Evolutionary conservation across 2,113 vertebrate species (phyloP), one percentile per base, ranked within the genome.

Genomic region (Cyanistes caeruleus): DNA sequence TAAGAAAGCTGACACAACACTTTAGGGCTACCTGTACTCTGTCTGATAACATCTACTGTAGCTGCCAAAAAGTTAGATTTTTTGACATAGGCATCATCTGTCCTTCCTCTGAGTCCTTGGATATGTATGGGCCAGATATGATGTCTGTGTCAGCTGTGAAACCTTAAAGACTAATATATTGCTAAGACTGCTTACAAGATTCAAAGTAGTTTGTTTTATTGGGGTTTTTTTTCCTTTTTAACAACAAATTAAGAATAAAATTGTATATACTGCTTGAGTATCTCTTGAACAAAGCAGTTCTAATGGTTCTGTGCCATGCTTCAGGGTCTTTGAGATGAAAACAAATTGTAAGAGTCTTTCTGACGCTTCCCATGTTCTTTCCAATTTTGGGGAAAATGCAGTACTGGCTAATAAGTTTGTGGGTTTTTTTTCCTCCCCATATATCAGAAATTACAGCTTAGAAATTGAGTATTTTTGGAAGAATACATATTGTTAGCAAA

Each of bases 381-480:
- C 18, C 64, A 15, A 60, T 60, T 15, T 63, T 73, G 30, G 5
- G 88, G 41, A 52, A 92, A 92, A 89, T 52, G 31, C 27, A 30
- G 11, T 84, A 46, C 28, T 51, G 39, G 11, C n/a, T 80, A 41
- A 13, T 43, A 48, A 7, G 7, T 31, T 49, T 79, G n/a, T 48
- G 21, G 24, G 1, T 4, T 0, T 13, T 43, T 55, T 65, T 18
- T 33, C 15, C 7, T 88, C 11, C 23, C 19, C 4, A 4, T 31
- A 2, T 48, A 11, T 14, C 10, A 9, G 35, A 90, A 84, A 33
- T 0, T 4, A 22, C 8, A 84, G 20, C 56, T 68, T 46, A 84
- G 69, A 87, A 74, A 55, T 25, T 6, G 3, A 7, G 5, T 55
- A 4, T 75, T 93, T 92, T 63, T 83, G 28, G 11, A 51, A 15